phyloP scores from a whole-genome alignment of 2,797 vertebrate genomes.

The Eurystomus glaucurus region DNA sequence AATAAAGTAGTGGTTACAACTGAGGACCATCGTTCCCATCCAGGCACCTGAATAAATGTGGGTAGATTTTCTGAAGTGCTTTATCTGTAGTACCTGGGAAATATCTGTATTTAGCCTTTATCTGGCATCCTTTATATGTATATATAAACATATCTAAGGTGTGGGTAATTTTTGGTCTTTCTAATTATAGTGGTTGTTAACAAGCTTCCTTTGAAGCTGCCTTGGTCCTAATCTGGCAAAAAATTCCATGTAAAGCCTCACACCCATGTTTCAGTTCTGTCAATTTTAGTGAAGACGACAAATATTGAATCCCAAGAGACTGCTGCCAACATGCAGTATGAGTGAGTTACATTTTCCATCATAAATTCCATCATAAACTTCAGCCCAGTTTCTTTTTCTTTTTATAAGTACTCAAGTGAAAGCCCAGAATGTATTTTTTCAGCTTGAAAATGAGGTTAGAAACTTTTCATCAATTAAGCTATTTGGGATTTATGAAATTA shows the following conservation, averaged over 20 bases:
- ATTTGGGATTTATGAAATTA: neutral
- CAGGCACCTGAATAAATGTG: neutral
- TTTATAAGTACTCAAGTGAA: neutral
- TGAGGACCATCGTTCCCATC: rapidly evolving
- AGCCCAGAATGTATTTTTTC: neutral
- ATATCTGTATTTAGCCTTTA: neutral
- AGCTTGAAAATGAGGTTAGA: neutral
- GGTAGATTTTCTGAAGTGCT: neutral
- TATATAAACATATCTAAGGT: neutral
- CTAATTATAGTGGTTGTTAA: neutral
- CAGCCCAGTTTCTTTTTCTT: neutral
- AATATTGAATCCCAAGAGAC: neutral
- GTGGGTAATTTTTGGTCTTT: neutral
- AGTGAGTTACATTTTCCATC: neutral
- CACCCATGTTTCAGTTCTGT: neutral
- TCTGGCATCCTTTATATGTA: neutral
- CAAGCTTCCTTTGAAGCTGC: neutral
- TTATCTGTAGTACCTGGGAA: neutral
- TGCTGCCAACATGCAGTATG: neutral
- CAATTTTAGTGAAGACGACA: neutral
- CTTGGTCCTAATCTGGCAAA: neutral
- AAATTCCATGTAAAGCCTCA: neutral
- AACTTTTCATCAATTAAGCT: neutral
- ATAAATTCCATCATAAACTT: neutral
- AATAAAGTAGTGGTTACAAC: neutral